Evolutionary conservation across 1,140 invertebrate species (phyloP), one percentile per base, ranked within the genome.

Genomic region (Oreohelix idahoensis): DNA sequence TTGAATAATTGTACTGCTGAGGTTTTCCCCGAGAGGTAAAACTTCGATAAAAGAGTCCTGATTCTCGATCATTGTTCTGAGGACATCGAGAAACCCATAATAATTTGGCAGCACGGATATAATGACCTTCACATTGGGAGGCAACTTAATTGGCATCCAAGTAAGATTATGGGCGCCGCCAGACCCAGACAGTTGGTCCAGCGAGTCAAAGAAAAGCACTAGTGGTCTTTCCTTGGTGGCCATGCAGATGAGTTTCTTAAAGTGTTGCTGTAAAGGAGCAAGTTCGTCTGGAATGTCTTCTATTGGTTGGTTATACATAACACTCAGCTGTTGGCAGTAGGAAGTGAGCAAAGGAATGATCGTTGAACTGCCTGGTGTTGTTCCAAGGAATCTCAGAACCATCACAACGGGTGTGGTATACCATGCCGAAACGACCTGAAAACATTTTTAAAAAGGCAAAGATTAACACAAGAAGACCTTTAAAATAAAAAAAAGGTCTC

Each of bases 251-350:
- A 49, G 38, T 42, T 74, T 74, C 38, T 74, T 74, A 23, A 99
- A 98, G 92, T 98, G 96, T 17, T 97, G 97, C 35, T 97, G 98
- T 23, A 99, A 93, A 13, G 97, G 98, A 26, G 99, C 97, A 81
- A 99, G 92, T 92, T 99, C 98, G 89, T 98, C 97, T 0, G 98
- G 98, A 79, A 98, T 98, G 71, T 96, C 96, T 89, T 98, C 97
- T 90, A 97, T 97, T 0, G 97, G 95, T 83, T 98, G 93, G 96
- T 97, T 89, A 90, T 97, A 98, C 91, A 99, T 98, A 92, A 98
- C 98, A 0, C 96, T 97, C 83, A 99, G 97, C 95, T 98, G 94
- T 83, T 98, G 96, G 93, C 98, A 99, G 84, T 99, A 96, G 75
- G 97, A 98, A 81, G 97, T 97, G 17, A 99, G 77, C 8, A 88